Conservation (phyloP, 1,140 invertebrate species). For the Bathynomus jamesi region DNA sequence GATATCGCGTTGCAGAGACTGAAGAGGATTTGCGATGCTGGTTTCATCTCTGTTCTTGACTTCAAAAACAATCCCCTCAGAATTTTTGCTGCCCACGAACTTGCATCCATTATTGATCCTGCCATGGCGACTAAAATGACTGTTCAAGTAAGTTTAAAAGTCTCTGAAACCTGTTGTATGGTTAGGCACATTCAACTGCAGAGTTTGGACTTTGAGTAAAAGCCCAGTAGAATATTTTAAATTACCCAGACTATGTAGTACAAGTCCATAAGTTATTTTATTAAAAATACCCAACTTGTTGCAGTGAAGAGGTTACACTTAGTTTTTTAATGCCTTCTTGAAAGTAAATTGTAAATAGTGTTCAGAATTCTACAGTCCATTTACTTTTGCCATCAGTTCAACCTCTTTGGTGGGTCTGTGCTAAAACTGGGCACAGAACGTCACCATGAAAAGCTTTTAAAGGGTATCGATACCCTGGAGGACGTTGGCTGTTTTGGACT, state of each 20-base stretch:
- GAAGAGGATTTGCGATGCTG: conserved; percentile 40
- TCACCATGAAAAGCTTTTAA: conserved; percentile 41
- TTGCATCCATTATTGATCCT: conserved; percentile 42
- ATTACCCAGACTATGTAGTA: too few relatives aligned
- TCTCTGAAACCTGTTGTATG: too few relatives aligned
- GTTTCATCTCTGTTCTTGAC: conserved; percentile 43
- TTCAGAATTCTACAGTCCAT: too few relatives aligned
- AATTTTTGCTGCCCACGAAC: conserved; percentile 44
- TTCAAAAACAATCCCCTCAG: conserved; percentile 41
- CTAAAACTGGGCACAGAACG: conserved; percentile 42
- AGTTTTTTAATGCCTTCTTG: too few relatives aligned
- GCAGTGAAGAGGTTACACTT: too few relatives aligned
- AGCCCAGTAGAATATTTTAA: too few relatives aligned
- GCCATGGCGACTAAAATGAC: conserved; percentile 45
- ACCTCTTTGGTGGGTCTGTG: conserved; percentile 43
- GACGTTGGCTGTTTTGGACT: conserved; percentile 44
- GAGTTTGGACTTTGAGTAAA: too few relatives aligned
- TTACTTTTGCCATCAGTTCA: too few relatives aligned
- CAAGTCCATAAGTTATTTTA: too few relatives aligned
- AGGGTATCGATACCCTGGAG: conserved; percentile 41
- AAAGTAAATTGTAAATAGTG: too few relatives aligned
- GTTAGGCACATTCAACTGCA: too few relatives aligned
- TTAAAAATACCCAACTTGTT: too few relatives aligned
- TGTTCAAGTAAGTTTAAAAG: conserved; percentile 40
- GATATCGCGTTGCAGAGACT: conserved; percentile 41